phyloP scores from a whole-genome alignment of 1,140 invertebrate species.

The Adelges cooleyi region DNA sequence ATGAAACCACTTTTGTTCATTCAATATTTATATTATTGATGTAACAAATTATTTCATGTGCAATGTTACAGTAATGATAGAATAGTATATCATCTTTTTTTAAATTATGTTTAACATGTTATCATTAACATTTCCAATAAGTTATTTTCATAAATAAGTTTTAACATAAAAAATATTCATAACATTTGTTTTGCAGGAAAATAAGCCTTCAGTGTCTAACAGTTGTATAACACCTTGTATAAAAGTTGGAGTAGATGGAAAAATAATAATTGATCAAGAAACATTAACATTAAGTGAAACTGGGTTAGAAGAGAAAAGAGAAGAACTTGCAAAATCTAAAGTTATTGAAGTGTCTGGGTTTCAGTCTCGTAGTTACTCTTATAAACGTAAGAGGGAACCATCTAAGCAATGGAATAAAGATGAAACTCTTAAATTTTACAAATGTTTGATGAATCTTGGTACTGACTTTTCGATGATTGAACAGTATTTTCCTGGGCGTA shows the following conservation, averaged over 20 bases:
- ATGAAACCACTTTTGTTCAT: too few relatives aligned
- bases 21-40: too few relatives aligned
- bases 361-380: slow-evolving; percentile 44
- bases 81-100: too few relatives aligned
- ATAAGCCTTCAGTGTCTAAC: slow-evolving; percentile 45
- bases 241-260: slow-evolving; percentile 75
- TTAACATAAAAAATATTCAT: too few relatives aligned
- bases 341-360: slow-evolving; percentile 52
- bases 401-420: slow-evolving; percentile 37
- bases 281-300: slow-evolving; percentile 57
- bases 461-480: slow-evolving; percentile 83
- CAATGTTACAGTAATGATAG: too few relatives aligned
- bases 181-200: not conserved
- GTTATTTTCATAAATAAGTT: too few relatives aligned
- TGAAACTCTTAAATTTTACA: slow-evolving; percentile 74
- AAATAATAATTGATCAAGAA: slow-evolving; percentile 74
- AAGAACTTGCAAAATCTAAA: slow-evolving; percentile 50
- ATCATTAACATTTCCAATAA: too few relatives aligned
- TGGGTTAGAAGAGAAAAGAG: slow-evolving; percentile 48
- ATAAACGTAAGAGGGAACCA: slow-evolving; percentile 38
- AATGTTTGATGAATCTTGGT: slow-evolving; percentile 71
- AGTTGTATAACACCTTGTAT: slow-evolving; percentile 52
- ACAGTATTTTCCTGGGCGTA: slow-evolving; percentile 64
- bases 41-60: too few relatives aligned
- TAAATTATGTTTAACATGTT: too few relatives aligned